Evolutionary conservation across 2,797 vertebrate species (phyloP).

Genomic region (Bradypodion ventrale): DNA sequence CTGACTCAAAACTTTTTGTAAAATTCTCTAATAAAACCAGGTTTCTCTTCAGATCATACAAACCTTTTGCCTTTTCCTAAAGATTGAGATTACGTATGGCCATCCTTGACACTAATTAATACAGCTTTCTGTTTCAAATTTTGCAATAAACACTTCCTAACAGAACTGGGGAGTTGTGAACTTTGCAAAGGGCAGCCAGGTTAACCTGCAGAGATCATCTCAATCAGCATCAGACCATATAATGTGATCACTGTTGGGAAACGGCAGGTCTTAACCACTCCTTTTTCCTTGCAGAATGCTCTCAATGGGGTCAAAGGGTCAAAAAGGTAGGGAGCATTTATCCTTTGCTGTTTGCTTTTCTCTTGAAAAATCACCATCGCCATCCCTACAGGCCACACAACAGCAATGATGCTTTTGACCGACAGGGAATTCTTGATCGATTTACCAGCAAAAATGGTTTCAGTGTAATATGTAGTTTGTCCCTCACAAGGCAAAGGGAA

Average conservation of each 20-base stretch:
- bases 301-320: background rate
- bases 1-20: no score
- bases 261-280: background rate
- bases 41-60: no score
- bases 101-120: background rate
- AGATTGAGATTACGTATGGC: no score
- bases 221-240: background rate
- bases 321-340: background rate
- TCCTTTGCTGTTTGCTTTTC: background rate
- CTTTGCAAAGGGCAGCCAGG: background rate
- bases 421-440: no score
- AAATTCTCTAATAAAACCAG: no score
- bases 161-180: background rate
- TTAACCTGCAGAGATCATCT: background rate
- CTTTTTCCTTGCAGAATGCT: no score
- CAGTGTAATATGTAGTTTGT: background rate
- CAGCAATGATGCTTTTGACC: background rate
- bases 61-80: no score
- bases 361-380: background rate
- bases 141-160: background rate
- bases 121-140: background rate
- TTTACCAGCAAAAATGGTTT: no score
- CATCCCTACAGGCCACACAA: no score
- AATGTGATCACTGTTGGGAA: background rate
- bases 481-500: background rate